Percentiles rank a stretch among this genome's conserved stretches.
These are phyloP conservation scores for Trachurus trachurus DNA, from an alignment of 2,797 vertebrate species.

Conservation along the genomic window DNA sequence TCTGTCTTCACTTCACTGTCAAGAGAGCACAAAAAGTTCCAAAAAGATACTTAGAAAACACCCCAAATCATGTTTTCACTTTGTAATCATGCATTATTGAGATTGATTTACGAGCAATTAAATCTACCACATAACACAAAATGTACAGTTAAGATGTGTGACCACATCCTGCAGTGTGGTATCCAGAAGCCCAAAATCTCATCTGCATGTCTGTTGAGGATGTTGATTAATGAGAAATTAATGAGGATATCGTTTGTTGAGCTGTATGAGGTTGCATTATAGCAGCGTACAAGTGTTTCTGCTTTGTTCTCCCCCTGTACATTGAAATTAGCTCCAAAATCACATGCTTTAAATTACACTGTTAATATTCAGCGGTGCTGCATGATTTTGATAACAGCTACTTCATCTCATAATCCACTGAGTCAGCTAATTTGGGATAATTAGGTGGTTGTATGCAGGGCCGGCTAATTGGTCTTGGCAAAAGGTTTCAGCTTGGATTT, in stretches of 20 bases:
- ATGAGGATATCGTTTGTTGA: neutral
- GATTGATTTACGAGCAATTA: neutral
- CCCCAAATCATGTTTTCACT: neutral
- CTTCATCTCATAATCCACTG: conserved; percentile 66
- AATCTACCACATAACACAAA: neutral
- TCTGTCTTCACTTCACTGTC: too few relatives aligned
- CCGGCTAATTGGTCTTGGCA: conserved; percentile 65
- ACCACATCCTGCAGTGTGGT: neutral
- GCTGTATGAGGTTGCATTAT: neutral
- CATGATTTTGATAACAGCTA: conserved; percentile 67
- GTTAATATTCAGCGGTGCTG: conserved; percentile 60
- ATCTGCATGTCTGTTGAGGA: neutral
- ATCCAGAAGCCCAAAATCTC: neutral
- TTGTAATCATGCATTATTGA: neutral
- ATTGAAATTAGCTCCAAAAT: conserved; percentile 49
- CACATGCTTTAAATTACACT: conserved; percentile 47
- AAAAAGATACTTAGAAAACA: too few relatives aligned
- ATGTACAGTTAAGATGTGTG: neutral
- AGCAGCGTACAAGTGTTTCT: conserved; percentile 5
- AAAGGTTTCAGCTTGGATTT: conserved; percentile 59
- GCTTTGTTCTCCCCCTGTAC: conserved; percentile 23
- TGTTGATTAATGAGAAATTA: neutral
- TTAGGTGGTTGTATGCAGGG: conserved; percentile 58
- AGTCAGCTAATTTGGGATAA: conserved; percentile 73
- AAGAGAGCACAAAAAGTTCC: too few relatives aligned